Evolutionary conservation across 2,888 invertebrate genomes (phyloP).

Genomic region (Ischnus inquisitorius): DNA sequence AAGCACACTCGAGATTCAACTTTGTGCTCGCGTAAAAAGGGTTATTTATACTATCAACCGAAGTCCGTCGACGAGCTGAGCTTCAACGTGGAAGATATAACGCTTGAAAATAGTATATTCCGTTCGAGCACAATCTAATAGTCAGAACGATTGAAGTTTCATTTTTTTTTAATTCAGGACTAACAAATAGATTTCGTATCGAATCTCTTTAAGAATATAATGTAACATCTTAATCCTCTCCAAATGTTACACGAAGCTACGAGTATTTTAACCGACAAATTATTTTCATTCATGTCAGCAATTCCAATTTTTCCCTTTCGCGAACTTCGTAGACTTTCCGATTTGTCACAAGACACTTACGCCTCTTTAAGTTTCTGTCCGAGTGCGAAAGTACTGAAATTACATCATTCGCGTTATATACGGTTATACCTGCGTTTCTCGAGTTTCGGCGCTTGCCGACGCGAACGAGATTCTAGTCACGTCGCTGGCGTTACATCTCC

Average conservation of each 20-base stretch:
- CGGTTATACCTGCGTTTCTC: not conserved
- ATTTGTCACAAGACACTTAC: no score
- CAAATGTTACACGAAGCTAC: no score
- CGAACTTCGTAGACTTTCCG: no score
- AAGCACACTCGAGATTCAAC: not conserved
- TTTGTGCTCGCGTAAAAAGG: not conserved
- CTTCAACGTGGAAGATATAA: not conserved
- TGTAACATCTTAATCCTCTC: no score
- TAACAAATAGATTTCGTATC: not conserved
- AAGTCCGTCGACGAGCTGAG: not conserved
- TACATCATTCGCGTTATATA: not conserved
- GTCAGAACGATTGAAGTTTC: not conserved
- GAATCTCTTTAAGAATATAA: no score
- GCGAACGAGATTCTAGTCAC: conserved; percentile 29
- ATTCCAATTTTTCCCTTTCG: no score
- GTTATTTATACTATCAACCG: not conserved
- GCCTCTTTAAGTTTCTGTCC: no score
- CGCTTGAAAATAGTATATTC: not conserved
- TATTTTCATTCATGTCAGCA: no score
- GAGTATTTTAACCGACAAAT: no score
- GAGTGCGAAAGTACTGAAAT: not conserved
- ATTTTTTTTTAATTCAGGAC: not conserved
- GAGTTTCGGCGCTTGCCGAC: not conserved
- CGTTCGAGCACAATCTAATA: not conserved
- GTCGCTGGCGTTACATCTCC: conserved; percentile 9